Conservation (phyloP, 1,140 invertebrate species). For the Nylanderia fulva region DNA sequence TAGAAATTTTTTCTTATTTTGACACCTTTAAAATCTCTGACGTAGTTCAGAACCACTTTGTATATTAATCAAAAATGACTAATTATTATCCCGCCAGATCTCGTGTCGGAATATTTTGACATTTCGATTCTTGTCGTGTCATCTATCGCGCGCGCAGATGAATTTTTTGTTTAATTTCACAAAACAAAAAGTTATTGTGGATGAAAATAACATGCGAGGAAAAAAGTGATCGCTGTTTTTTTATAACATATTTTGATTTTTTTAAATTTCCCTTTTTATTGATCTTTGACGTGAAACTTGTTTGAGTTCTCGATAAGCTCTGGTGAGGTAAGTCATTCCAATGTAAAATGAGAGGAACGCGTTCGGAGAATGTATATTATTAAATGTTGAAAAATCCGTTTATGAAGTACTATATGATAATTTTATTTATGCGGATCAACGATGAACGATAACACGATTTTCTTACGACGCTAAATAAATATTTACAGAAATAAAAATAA, state of each 20-base stretch:
- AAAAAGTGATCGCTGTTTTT: background rate
- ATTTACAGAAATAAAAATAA: no score
- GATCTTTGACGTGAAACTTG: background rate
- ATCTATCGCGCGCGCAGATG: background rate
- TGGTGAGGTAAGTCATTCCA: background rate
- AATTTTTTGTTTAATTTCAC: no score
- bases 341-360: constrained; percentile 12
- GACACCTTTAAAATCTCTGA: no score
- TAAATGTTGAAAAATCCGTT: background rate
- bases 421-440: no score
- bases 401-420: no score
- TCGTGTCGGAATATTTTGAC: constrained; percentile 21
- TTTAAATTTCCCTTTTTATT: background rate
- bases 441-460: no score
- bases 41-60: no score
- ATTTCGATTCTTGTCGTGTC: background rate
- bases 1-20: no score
- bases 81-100: constrained; percentile 4
- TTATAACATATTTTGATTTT: constrained; percentile 7
- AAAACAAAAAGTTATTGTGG: no score
- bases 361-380: background rate
- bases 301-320: constrained; percentile 3
- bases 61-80: no score
- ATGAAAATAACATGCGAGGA: background rate
- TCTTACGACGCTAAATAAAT: no score